Base-by-base conservation (phyloP, 2,797 vertebrate species). In the Telmatherina bonti region DNA sequence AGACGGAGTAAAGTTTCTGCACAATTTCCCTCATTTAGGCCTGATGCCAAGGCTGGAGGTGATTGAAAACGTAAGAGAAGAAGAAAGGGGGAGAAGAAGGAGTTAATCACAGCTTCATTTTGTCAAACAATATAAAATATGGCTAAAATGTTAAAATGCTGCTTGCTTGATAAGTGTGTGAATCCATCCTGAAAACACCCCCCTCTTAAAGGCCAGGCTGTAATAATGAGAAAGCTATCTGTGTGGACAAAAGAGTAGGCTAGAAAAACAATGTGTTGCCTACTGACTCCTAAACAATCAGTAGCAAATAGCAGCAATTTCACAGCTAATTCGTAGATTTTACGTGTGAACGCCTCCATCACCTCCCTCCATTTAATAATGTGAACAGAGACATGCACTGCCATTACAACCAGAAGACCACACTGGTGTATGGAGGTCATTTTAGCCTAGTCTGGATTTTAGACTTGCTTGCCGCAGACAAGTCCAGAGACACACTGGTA, bases 221-320 rank as follows among this genome's bases (percentile, higher is more conserved):
- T 69, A 78, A 74, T 88, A 90, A 90, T 75, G 76, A 88, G 52
- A 82, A 66, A 54, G 51, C 67, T 76, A 60, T 74, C 74, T 81
- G 71, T 66, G 24, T 11, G 4, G 66, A 84, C 65, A 79, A 82
- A 83, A 74, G 85, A 66, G 49, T 30, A 59, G 24, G 33, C n/a
- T 5, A 67, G 51, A 78, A 82, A 77, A 76, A 75, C 74, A 86
- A 69, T 64, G 83, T 90, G 85, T 85, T 90, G 15, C 38, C 38
- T 41, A 41, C 75, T 79, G 90, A 92, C 75, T 92, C 90, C 89
- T 93, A 91, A 94, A 93, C 91, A 94, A 94, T 92, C 87, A 76
- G 62, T 54, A 70, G 89, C 88, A 93, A 95, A 95, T 94, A 88
- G 91, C 91, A 89, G 94, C 93, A 93, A 94, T 94, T 93, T 95